Percentiles rank a stretch among this genome's conserved stretches.
These are phyloP conservation scores for Geotrupes spiniger DNA, from an alignment of 2,888 invertebrate species.

Conservation along the genomic window DNA sequence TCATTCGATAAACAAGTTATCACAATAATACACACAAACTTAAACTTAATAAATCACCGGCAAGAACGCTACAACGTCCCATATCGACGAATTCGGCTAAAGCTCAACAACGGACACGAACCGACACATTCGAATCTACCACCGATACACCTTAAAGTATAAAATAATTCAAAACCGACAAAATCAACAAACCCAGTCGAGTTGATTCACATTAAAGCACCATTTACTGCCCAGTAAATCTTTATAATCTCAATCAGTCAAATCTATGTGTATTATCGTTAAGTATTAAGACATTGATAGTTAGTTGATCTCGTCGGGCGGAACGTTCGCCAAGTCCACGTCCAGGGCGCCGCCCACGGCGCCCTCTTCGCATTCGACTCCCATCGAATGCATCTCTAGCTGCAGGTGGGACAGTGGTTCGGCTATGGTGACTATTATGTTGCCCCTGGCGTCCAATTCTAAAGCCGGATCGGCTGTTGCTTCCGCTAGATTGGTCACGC, in stretches of 20 bases:
- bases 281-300: conserved; percentile 12
- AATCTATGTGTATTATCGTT: conserved; percentile 16
- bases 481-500: conserved; percentile 93
- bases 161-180: no score
- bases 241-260: conserved; percentile 13
- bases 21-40: no score
- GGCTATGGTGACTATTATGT: conserved; percentile 42
- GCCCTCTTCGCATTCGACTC: conserved; percentile 46
- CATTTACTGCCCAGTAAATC: no score
- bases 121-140: no score
- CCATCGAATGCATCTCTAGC: conserved; percentile 37
- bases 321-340: conserved; percentile 39
- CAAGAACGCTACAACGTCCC: no score
- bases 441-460: conserved; percentile 62
- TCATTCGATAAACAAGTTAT: no score
- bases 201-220: no score
- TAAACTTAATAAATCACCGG: no score
- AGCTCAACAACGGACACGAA: no score
- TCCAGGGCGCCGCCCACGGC: conserved; percentile 43
- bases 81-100: no score
- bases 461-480: conserved; percentile 88
- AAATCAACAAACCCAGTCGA: no score
- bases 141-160: no score
- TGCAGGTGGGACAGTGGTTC: conserved; percentile 35
- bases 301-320: conserved; percentile 39